Evolutionary conservation across 2,113 vertebrate genomes (phyloP), one percentile per base, ranked within the genome.

Genomic region (Suricata suricatta): DNA sequence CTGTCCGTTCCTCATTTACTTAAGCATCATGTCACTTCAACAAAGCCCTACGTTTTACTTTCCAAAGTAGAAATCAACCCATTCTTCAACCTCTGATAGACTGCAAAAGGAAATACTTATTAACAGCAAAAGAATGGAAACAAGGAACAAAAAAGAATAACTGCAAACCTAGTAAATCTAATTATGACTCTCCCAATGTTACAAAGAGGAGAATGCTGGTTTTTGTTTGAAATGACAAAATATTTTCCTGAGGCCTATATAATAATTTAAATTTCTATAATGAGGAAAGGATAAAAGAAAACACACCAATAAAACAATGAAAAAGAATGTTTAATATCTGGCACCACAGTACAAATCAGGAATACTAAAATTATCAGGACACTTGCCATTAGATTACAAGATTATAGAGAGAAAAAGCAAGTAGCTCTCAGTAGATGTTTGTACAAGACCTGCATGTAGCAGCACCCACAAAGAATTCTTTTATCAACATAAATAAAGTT

Each of bases 11-110:
- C 27, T 87, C 38, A 83, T 27, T 80, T 72, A 77, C 29, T 74
- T 23, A 85, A 91, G 21, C 66, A 63, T 23, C 23, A 23, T 72
- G 63, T 23, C 17, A 41, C 69, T 66, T 83, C 72, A 84, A 60
- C 4, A 11, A 79, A 64, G 33, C 15, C 19, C 2, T 60, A 57
- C 33, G 11, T 69, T 89, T 90, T 90, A 92, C 66, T 94, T 85
- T 72, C 81, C 50, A 94, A 93, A 85, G 38, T 69, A 44, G 35
- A 92, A 80, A 88, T 47, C 35, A 88, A 96, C 66, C 50, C 72
- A 80, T 94, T 96, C 44, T 93, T 93, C 27, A 84, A 83, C 60
- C 44, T 88, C 81, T 94, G 35, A 50, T 23, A 92, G 23, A 13
- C 41, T 64, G 12, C 60, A 31, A 44, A 92, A 63, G 92, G 29